Conservation (phyloP, 2,113 vertebrate species). For the Nesogale talazaci region DNA sequence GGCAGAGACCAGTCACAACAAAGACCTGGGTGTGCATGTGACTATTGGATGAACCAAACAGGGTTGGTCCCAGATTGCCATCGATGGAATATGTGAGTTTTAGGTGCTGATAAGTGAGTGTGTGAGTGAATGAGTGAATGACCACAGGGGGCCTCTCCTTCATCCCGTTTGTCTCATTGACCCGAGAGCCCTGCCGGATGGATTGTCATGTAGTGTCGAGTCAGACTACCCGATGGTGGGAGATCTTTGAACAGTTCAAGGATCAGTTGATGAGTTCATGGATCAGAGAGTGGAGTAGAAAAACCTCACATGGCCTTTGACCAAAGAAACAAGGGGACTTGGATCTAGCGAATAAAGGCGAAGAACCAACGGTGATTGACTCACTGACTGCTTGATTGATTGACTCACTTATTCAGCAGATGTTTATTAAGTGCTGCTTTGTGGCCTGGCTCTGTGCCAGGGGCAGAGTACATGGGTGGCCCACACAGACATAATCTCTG, state of each 20-base stretch:
- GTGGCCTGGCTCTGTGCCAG: neutral
- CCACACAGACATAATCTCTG: neutral
- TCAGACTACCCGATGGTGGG: neutral
- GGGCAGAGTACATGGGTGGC: neutral
- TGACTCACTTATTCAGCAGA: neutral
- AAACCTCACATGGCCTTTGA: neutral
- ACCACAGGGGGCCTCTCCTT: neutral
- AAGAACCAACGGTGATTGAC: neutral
- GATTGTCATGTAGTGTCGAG: neutral
- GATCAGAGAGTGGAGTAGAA: neutral
- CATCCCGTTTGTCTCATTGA: neutral
- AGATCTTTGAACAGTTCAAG: neutral
- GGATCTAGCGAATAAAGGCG: neutral
- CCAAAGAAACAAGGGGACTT: neutral
- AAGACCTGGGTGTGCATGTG: neutral
- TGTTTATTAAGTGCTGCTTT: neutral
- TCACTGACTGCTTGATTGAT: neutral
- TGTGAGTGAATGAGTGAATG: neutral
- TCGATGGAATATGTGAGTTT: neutral
- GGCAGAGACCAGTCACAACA: no score
- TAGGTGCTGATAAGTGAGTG: neutral
- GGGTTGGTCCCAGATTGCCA: neutral
- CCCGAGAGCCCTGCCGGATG: neutral
- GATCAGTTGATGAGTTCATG: neutral
- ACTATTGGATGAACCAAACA: neutral